Base-by-base conservation (phyloP, 2,888 invertebrate species). In the Zhuqinia jingwanae region DNA sequence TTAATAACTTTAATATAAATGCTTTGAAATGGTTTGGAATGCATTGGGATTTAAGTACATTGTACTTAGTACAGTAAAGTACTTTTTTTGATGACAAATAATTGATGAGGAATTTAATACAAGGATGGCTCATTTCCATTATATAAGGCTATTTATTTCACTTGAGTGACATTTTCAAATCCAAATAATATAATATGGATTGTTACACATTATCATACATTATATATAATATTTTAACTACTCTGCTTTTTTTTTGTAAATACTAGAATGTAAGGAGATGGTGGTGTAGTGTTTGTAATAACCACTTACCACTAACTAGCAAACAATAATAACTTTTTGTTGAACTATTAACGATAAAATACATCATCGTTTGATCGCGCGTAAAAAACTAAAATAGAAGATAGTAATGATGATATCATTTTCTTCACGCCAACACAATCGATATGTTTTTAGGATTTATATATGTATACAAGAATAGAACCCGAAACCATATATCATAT, bases 381-480 rank as follows among this genome's bases (percentile, higher is more conserved):
- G n/a, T 15, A 50, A 50, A 50, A 50, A 42, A 42, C 42, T 42
- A 42, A 8, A 47, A 47, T 11, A 47, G 47, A 47, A 47, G 6
- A 47, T 2, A 15, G 5, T 13, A 47, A 47, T 13, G 47, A 47
- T 47, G 47, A 47, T n/a, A 47, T 47, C 47, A 42, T 11, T n/a
- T n/a, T 36, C 50, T 10, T 50, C n/a, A 50, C 50, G 13, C 50
- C 13, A 6, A 53, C 53, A 53, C 63, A 36, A 63, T 27, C 63
- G 63, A 30, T 63, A 63, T 63, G 27, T 36, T 63, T 27, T n/a
- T 36, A 3, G 17, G 6, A 53, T 17, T 53, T 53, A 17, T 27
- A 2, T 27, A 60, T 63, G 27, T 5, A 17, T 63, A 63, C 63
- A 63, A 63, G 63, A 63, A 27, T 27, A 60, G 30, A 63, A 30